Percentiles rank a stretch among this genome's conserved stretches.
These are phyloP conservation scores for Zaprionus africanus DNA, from an alignment of 1,140 invertebrate genomes.

Conservation along the genomic window DNA sequence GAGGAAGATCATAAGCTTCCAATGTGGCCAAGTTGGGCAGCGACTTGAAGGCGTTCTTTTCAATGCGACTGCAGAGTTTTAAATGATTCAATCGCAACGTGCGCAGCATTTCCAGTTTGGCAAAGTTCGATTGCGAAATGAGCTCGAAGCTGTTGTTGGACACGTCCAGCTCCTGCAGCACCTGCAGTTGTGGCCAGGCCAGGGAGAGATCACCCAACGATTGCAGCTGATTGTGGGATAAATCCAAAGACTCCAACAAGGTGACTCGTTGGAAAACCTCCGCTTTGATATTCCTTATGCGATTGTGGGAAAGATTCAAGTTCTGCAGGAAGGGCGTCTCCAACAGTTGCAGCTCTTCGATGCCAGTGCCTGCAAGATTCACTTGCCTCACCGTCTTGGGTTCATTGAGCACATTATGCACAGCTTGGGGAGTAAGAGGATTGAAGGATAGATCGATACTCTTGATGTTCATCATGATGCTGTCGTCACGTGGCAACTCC, in stretches of 20 bases:
- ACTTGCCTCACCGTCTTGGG: slow-evolving; percentile 94
- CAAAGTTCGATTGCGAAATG: slow-evolving; percentile 90
- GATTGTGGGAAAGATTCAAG: slow-evolving; percentile 93
- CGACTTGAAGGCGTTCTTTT: slow-evolving; percentile 92
- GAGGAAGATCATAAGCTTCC: slow-evolving; percentile 90
- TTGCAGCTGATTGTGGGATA: slow-evolving; percentile 90
- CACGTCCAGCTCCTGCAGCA: slow-evolving; percentile 89
- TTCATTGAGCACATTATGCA: slow-evolving; percentile 92
- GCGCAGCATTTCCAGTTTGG: slow-evolving; percentile 88
- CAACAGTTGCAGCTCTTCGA: slow-evolving; percentile 88
- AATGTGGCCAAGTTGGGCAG: slow-evolving; percentile 89
- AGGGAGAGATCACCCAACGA: slow-evolving; percentile 86
- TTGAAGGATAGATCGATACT: slow-evolving; percentile 94
- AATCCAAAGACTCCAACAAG: slow-evolving; percentile 90
- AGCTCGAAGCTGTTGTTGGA: slow-evolving; percentile 91
- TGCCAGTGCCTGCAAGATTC: slow-evolving; percentile 92
- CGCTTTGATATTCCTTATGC: slow-evolving; percentile 88
- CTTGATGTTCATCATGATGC: slow-evolving; percentile 94
- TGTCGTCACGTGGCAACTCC: slow-evolving; percentile 92
- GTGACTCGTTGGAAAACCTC: slow-evolving; percentile 91
- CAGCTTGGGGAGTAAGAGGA: slow-evolving; percentile 90
- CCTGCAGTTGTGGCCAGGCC: slow-evolving; percentile 88
- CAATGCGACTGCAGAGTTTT: slow-evolving; percentile 89
- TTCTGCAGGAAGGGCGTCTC: slow-evolving; percentile 94
- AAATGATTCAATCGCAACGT: slow-evolving; percentile 89